Conservation (phyloP, 1,140 invertebrate species). For the Micrasema longulum region DNA sequence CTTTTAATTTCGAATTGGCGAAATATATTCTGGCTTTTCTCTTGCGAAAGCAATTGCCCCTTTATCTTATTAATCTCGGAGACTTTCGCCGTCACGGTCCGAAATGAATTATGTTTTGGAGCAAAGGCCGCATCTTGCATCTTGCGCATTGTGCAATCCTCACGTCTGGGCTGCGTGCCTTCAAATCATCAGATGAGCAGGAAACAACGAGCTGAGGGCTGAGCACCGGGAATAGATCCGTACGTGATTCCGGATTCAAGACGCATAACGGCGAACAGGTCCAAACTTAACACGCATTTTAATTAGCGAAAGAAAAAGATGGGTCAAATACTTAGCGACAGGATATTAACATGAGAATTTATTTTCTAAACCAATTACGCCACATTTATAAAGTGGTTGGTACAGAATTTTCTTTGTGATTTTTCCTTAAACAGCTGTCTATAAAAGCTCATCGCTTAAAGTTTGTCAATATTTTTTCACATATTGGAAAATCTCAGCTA, state of each 20-base stretch:
- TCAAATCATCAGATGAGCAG: no score
- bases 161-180: slow-evolving; percentile 34
- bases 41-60: slow-evolving; percentile 39
- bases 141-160: slow-evolving; percentile 18
- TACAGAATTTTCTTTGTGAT: no score
- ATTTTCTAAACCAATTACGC: no score
- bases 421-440: no score
- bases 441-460: no score
- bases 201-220: no score
- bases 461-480: background rate
- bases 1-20: slow-evolving; percentile 42
- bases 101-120: slow-evolving; percentile 51
- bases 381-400: no score
- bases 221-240: no score
- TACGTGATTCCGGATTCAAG: background rate
- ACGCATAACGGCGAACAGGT: background rate
- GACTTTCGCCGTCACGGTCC: slow-evolving; percentile 49
- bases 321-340: no score
- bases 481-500: slow-evolving; percentile 8
- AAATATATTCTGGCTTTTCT: slow-evolving; percentile 33
- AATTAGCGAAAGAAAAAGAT: background rate
- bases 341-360: no score
- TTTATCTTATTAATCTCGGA: slow-evolving; percentile 52
- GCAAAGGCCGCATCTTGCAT: slow-evolving; percentile 44
- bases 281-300: background rate